Conservation (phyloP, 2,888 invertebrate species). For the Pandemis heparana region DNA sequence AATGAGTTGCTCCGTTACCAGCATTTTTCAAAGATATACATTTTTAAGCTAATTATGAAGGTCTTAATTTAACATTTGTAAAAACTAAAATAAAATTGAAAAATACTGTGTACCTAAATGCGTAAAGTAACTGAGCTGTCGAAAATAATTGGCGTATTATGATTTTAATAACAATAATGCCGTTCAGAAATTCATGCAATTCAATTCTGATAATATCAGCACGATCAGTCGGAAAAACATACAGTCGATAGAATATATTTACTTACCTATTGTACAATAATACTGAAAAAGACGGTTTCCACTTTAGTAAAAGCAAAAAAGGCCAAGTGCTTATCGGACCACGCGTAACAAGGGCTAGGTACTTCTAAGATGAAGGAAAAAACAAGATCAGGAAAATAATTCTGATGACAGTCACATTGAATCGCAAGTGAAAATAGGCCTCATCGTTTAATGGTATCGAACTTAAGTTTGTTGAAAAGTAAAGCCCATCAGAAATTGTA, state of each 20-base stretch:
- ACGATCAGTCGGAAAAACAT: conserved; percentile 22
- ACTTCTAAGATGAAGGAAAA: no score
- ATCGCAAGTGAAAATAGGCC: not conserved
- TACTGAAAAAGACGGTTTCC: not conserved
- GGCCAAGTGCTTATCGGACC: no score
- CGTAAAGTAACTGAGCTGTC: not conserved
- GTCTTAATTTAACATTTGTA: conserved; percentile 18
- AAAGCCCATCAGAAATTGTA: not conserved
- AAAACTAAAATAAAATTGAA: conserved; percentile 1
- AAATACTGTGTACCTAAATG: conserved; percentile 4
- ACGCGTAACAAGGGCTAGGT: no score
- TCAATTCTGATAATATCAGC: conserved; percentile 14
- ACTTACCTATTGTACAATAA: not conserved
- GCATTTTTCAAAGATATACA: conserved; percentile 60
- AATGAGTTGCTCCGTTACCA: conserved; percentile 74
- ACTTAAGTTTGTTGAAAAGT: not conserved
- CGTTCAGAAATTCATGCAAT: not conserved
- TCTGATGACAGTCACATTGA: not conserved
- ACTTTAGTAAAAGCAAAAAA: not conserved
- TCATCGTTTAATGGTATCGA: not conserved
- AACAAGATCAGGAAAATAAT: no score
- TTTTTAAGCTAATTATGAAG: conserved; percentile 59
- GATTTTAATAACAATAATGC: not conserved
- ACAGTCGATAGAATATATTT: not conserved
- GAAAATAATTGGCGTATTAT: not conserved